Conservation (phyloP, 2,797 vertebrate genomes). For the Syndactyla subalaris region DNA sequence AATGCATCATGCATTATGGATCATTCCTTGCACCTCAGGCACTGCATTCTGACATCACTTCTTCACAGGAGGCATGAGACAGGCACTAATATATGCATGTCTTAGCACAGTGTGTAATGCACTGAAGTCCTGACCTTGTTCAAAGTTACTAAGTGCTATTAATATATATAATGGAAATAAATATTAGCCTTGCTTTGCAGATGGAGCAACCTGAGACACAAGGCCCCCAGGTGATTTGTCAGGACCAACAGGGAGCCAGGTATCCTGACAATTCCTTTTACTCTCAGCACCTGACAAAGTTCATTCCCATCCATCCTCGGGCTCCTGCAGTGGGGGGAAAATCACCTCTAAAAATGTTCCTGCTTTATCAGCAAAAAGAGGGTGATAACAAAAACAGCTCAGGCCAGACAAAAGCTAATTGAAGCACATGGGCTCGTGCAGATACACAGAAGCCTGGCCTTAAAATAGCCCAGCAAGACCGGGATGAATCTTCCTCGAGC, state of each 20-base stretch:
- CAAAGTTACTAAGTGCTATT: slow-evolving; percentile 67
- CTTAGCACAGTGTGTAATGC: slow-evolving; percentile 50
- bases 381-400: slow-evolving; percentile 50
- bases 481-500: slow-evolving; percentile 27
- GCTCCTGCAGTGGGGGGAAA: neutral
- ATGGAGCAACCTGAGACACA: neutral
- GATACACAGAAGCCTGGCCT: slow-evolving; percentile 10
- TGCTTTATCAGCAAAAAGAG: slow-evolving; percentile 57
- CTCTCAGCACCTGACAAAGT: slow-evolving; percentile 19
- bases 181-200: slow-evolving; percentile 41
- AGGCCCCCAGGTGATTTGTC: neutral
- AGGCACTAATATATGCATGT: slow-evolving; percentile 48
- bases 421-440: neutral
- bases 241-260: slow-evolving; percentile 1
- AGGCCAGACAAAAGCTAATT: slow-evolving; percentile 53
- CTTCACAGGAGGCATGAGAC: slow-evolving; percentile 22
- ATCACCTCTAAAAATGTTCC: slow-evolving; percentile 21
- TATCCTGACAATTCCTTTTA: slow-evolving; percentile 33
- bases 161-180: slow-evolving; percentile 63
- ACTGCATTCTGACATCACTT: slow-evolving; percentile 50
- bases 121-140: slow-evolving; percentile 55
- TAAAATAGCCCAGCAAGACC: slow-evolving; percentile 29
- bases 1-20: neutral
- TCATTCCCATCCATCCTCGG: slow-evolving; percentile 27
- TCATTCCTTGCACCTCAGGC: neutral